Conservation (phyloP, 2,113 vertebrate genomes). For the Aleadryas rufinucha region DNA sequence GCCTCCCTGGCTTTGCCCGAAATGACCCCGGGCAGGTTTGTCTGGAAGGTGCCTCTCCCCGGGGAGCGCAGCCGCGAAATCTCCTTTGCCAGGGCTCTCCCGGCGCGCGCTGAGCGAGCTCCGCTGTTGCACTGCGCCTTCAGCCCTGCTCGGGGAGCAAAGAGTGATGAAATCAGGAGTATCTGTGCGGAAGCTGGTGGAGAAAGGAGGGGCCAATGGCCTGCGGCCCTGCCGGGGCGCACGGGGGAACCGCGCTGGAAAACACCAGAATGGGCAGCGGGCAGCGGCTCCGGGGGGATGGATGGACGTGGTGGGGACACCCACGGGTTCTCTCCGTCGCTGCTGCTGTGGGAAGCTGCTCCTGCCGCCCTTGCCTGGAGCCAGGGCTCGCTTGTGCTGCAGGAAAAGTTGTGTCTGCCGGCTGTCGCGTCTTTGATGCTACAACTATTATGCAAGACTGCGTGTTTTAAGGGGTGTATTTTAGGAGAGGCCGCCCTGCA, state of each 20-base stretch:
- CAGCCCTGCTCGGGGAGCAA: background rate
- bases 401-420: slow-evolving; percentile 2
- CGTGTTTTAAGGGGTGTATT: background rate
- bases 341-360: background rate
- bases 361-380: background rate
- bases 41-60: background rate
- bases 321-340: accelerated
- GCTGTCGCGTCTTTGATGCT: background rate
- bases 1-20: background rate
- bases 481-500: background rate
- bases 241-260: background rate
- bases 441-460: background rate
- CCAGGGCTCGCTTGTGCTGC: background rate
- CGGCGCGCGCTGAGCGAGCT: background rate
- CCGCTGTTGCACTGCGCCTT: background rate
- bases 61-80: accelerated
- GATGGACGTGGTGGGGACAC: accelerated
- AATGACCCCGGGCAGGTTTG: background rate
- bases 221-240: background rate
- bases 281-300: accelerated
- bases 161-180: slow-evolving; percentile 23
- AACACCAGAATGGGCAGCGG: background rate
- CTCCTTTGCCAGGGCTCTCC: background rate
- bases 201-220: slow-evolving; percentile 35
- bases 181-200: slow-evolving; percentile 35